phyloP scores from a whole-genome alignment of 2,797 vertebrate species.

The Streptopelia turtur region DNA sequence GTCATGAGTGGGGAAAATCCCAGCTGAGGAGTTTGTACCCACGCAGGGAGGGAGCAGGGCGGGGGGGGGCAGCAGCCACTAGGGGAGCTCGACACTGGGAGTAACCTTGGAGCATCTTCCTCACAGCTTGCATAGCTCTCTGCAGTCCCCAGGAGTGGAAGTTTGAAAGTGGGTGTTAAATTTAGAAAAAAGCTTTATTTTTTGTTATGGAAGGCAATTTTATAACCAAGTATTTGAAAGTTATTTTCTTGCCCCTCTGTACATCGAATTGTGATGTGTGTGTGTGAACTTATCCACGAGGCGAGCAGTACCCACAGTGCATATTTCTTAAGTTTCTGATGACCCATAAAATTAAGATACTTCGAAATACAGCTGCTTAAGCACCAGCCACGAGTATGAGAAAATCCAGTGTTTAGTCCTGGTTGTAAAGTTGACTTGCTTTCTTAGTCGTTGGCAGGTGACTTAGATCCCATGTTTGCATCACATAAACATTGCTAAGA shows the following conservation, averaged over 20 bases:
- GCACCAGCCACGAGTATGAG: not conserved
- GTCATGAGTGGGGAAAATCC: not conserved
- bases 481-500: not conserved
- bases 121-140: not conserved
- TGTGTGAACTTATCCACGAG: not conserved
- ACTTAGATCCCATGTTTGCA: not conserved
- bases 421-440: not conserved
- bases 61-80: conserved; percentile 13
- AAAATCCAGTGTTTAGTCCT: not conserved
- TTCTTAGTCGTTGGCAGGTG: not conserved
- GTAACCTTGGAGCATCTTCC: conserved; percentile 16
- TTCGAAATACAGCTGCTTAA: not conserved
- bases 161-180: not conserved
- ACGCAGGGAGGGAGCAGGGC: not conserved
- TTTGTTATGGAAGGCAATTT: not conserved
- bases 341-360: not conserved
- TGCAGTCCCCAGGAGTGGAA: not conserved
- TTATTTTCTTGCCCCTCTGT: not conserved
- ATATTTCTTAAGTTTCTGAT: not conserved
- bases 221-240: not conserved
- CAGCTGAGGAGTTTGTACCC: not conserved
- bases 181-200: not conserved
- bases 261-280: not conserved
- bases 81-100: conserved; percentile 49
- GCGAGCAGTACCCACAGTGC: not conserved